Base-by-base conservation (phyloP, 2,797 vertebrate genomes). In the Hippoglossus hippoglossus region DNA sequence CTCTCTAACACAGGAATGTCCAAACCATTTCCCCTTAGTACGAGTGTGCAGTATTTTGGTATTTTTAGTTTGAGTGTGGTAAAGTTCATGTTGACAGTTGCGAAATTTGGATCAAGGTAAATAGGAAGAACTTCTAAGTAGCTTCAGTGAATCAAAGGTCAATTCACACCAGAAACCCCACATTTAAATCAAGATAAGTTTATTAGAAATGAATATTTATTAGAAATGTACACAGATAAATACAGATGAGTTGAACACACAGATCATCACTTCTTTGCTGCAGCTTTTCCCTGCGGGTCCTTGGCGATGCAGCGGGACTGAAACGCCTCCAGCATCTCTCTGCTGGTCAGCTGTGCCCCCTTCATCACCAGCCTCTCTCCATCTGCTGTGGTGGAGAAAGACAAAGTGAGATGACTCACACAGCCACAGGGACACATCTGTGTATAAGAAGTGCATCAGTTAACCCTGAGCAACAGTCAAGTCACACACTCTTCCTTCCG, bases 351-450 rank as follows among this genome's bases (percentile, higher is more conserved):
- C 39, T 94, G 93, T 54, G 92, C 93, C 71, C 94, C 95, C 80
- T 97, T 97, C 94, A 97, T 94, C 81, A 97, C 69, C 81, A 98
- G 75, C 87, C 57, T 91, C 13, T 97, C 96, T 85, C 97, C 96
- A 39, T 98, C 96, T 41, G 75, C 97, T 98, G 91, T 4, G 46
- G 74, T 0, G 16, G 66, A 57, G 51, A 61, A 71, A 65, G 52
- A 69, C 55, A 79, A 61, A 74, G 64, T 83, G 71, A 41, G 26
- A 22, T 68, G 71, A 85, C n/a, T 83, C 62, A 75, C 2, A 3
- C 6, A 47, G 9, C 31, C 26, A 69, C 41, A 63, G 71, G 57
- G 53, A 70, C 52, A 77, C 65, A 74, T 54, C 16, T 44, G 24
- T 41, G 52, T 60, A 6, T 4, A 26, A 26, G 62, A 67, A 82